These are phyloP conservation scores for Harpagoxenus sublaevis DNA, from an alignment of 2,888 invertebrate species.

Conservation along the genomic window DNA sequence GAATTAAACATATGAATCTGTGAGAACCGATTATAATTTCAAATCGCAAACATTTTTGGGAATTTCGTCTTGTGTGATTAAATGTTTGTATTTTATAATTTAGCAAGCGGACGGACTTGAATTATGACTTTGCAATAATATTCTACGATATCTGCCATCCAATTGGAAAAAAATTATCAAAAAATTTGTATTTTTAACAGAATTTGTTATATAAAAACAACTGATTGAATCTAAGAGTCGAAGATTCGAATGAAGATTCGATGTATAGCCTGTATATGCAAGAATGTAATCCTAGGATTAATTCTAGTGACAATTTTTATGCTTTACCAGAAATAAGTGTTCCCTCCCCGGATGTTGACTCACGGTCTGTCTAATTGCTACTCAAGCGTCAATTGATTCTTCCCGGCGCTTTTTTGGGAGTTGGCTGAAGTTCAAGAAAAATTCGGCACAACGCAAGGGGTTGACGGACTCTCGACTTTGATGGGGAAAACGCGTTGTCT, in stretches of 20 bases:
- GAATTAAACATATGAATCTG: neutral
- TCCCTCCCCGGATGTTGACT: constrained; percentile 29
- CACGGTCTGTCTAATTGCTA: constrained; percentile 63
- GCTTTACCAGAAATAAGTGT: constrained; percentile 17
- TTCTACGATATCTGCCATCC: neutral
- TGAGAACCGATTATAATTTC: neutral
- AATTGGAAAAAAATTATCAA: neutral
- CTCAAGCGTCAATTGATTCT: constrained; percentile 61
- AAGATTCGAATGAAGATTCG: too few species aligned
- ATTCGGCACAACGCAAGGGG: constrained; percentile 10
- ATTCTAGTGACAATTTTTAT: neutral
- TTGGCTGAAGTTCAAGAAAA: constrained; percentile 63
- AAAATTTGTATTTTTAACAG: neutral
- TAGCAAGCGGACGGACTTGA: neutral
- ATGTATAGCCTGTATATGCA: too few species aligned
- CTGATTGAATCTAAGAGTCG: neutral
- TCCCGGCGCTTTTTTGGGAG: constrained; percentile 57
- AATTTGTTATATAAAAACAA: neutral
- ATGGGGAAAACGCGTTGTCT: constrained; percentile 22
- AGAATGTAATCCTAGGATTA: neutral
- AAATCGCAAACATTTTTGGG: neutral
- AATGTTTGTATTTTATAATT: neutral
- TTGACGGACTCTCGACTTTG: constrained; percentile 57
- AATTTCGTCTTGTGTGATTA: neutral
- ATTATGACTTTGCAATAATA: neutral